Percentiles rank a stretch among this genome's conserved stretches.
phyloP scores from a whole-genome alignment of 1,140 invertebrate genomes.

The Lethocerus indicus region DNA sequence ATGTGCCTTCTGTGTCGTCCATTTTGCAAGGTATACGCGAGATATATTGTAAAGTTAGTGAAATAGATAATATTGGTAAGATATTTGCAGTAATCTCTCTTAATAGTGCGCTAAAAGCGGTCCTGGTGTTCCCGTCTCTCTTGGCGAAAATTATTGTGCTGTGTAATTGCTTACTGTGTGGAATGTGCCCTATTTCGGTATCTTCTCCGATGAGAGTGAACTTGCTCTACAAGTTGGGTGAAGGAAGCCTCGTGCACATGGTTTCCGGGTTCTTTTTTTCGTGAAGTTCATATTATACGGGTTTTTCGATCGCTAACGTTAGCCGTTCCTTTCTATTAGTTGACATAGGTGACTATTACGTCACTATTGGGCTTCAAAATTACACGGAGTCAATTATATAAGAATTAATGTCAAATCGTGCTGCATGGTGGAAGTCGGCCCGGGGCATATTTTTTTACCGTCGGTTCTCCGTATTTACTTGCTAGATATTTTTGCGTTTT shows the following conservation, averaged over 20 bases:
- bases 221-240: slow-evolving; percentile 18
- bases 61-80: slow-evolving; percentile 28
- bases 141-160: neutral
- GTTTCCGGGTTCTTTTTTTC: slow-evolving; percentile 26
- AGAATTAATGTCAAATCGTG: slow-evolving; percentile 13
- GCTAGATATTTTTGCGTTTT: too few species aligned
- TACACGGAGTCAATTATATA: slow-evolving; percentile 16
- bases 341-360: slow-evolving; percentile 12
- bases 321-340: slow-evolving; percentile 2
- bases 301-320: neutral
- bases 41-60: slow-evolving; percentile 40
- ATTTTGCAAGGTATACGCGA: slow-evolving; percentile 45
- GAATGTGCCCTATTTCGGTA: slow-evolving; percentile 15
- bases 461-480: neutral
- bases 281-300: too few species aligned
- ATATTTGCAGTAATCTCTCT: slow-evolving; percentile 18
- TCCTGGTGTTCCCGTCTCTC: neutral
- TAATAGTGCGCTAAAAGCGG: neutral
- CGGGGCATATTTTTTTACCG: neutral
- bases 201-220: slow-evolving; percentile 4
- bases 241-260: slow-evolving; percentile 28
- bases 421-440: neutral
- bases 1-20: slow-evolving; percentile 46
- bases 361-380: slow-evolving; percentile 13
- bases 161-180: neutral